Base-by-base conservation (phyloP, 1,140 invertebrate species). In the Cydia amplana region DNA sequence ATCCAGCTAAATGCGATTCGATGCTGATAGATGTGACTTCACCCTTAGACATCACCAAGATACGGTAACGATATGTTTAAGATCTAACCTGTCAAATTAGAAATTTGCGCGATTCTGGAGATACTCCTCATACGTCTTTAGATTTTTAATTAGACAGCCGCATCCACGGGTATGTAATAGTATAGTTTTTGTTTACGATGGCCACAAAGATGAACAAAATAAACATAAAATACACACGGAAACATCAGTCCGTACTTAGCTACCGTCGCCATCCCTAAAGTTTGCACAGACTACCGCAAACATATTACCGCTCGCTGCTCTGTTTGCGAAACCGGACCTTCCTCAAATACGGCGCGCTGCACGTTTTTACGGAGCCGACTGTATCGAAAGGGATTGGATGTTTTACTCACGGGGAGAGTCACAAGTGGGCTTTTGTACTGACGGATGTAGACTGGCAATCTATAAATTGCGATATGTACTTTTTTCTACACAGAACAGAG, bases 261-360 rank as follows among this genome's bases (percentile, higher is more conserved):
- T 60, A 23, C 55, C 55, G 20, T 60, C 55, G 20, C 55, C 55
- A 60, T 60, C 55, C 55, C 55, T 60, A 60, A 60, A 20, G 55
- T 60, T 60, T 60, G 55, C 55, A 60, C 55, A 60, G 55, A 60
- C 55, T 60, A 60, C 55, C 55, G 55, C 55, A 60, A 60, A 60
- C 55, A 60, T 60, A 60, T 60, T 60, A 60, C 55, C 55, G 55
- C 55, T n/a, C 55, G 55, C 55, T 60, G 55, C 55, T 60, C 55
- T 60, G 55, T 60, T 60, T 60, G 55, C 55, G 55, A 60, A 60
- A 60, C 55, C 55, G 55, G 55, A 60, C 55, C 55, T 60, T 60
- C 55, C 55, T 60, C 55, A 60, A 60, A 60, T 23, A 60, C 55
- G 51, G 51, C 16, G 51, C 5, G 55, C 55, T 60, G 55, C 55